phyloP scores from a whole-genome alignment of 2,113 vertebrate genomes.

The Pelecanoides urinatrix region DNA sequence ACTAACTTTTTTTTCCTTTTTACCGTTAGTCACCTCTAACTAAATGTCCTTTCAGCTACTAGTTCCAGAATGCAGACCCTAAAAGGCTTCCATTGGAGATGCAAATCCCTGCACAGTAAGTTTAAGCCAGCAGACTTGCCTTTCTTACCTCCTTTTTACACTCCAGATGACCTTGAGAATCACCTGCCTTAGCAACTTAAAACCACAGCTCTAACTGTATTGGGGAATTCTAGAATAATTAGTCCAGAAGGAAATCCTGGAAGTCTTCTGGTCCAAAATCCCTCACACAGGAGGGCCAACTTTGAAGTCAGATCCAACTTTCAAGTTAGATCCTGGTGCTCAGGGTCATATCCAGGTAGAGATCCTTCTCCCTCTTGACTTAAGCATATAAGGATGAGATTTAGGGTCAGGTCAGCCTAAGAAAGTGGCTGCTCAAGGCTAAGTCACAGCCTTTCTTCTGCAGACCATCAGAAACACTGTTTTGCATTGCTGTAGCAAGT shows the following conservation, averaged over 20 bases:
- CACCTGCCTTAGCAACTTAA: neutral
- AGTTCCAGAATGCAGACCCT: neutral
- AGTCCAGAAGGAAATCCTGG: neutral
- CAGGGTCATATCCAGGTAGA: neutral
- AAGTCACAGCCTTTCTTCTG: neutral
- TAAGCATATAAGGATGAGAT: neutral
- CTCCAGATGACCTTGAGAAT: neutral
- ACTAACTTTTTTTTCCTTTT: neutral
- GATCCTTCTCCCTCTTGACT: neutral
- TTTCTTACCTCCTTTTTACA: neutral
- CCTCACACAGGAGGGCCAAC: neutral
- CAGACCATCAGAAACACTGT: neutral
- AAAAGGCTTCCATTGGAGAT: neutral
- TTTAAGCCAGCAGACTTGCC: neutral
- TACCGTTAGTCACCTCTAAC: neutral
- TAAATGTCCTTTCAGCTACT: neutral
- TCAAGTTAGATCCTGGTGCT: neutral
- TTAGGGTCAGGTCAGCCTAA: neutral
- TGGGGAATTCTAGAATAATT: neutral
- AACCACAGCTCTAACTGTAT: neutral
- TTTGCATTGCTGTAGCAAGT: neutral
- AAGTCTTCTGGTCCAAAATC: neutral
- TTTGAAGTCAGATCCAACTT: neutral
- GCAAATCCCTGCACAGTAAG: rapidly evolving
- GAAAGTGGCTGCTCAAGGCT: neutral